Percentiles rank a stretch among this genome's conserved stretches.
Evolutionary conservation across 1,140 invertebrate species (phyloP).

Genomic region (Paralvinella palmiformis): DNA sequence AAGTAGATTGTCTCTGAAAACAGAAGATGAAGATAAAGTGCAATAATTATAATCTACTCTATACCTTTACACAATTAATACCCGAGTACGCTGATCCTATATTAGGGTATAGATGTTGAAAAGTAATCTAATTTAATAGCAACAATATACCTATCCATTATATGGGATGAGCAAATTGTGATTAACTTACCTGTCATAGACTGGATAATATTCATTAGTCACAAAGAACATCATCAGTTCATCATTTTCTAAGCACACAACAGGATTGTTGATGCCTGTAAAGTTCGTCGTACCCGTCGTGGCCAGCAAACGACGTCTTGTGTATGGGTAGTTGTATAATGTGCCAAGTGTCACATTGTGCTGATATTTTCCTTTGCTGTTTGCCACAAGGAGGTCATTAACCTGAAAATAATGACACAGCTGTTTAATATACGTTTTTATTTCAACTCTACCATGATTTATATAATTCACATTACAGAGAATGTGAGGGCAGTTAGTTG

Average conservation of each 20-base stretch:
- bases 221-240: conserved; percentile 37
- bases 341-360: neutral
- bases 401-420: neutral
- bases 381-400: conserved; percentile 3
- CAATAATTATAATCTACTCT: no score
- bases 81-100: no score
- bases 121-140: no score
- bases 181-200: conserved; percentile 39
- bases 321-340: neutral
- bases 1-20: conserved; percentile 40
- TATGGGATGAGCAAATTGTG: neutral
- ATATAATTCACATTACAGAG: no score
- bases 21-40: no score
- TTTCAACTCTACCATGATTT: no score
- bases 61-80: no score
- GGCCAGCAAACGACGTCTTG: conserved; percentile 32
- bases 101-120: no score
- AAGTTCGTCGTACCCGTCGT: conserved; percentile 24
- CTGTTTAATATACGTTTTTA: no score
- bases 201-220: conserved; percentile 35
- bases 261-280: conserved; percentile 36
- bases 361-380: conserved; percentile 24
- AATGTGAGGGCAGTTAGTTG: no score
- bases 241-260: conserved; percentile 34
- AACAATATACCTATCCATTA: no score